These are phyloP conservation scores for Xerus inauris DNA, from an alignment of 2,113 vertebrate genomes.

Conservation along the genomic window DNA sequence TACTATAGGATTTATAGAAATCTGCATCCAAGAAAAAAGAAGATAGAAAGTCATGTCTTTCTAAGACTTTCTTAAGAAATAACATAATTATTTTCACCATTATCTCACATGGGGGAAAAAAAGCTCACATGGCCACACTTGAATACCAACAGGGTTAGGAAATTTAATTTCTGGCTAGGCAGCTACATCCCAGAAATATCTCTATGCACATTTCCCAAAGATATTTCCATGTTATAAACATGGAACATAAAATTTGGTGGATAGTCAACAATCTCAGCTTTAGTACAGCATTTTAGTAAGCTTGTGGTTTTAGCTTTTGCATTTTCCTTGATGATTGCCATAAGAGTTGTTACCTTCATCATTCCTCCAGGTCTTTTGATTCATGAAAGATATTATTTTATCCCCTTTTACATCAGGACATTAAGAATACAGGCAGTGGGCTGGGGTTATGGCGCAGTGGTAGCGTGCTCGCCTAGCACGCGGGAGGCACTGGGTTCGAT, in stretches of 20 bases:
- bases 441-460: no score
- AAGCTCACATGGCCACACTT: not conserved
- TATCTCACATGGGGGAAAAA: not conserved
- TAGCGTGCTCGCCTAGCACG: no score
- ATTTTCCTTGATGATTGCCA: not conserved
- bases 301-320: not conserved
- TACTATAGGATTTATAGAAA: not conserved
- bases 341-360: not conserved
- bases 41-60: not conserved
- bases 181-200: not conserved
- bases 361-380: not conserved
- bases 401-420: not conserved
- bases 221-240: not conserved
- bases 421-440: not conserved
- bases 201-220: not conserved
- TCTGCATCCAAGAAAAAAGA: not conserved
- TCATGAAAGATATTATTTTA: not conserved
- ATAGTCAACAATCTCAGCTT: not conserved
- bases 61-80: not conserved
- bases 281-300: not conserved
- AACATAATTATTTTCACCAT: not conserved
- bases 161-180: not conserved
- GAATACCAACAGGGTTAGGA: not conserved
- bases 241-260: not conserved
- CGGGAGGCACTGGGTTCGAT: no score